Evolutionary conservation across 2,113 vertebrate species (phyloP).

Genomic region (Entomyzon cyanotis): DNA sequence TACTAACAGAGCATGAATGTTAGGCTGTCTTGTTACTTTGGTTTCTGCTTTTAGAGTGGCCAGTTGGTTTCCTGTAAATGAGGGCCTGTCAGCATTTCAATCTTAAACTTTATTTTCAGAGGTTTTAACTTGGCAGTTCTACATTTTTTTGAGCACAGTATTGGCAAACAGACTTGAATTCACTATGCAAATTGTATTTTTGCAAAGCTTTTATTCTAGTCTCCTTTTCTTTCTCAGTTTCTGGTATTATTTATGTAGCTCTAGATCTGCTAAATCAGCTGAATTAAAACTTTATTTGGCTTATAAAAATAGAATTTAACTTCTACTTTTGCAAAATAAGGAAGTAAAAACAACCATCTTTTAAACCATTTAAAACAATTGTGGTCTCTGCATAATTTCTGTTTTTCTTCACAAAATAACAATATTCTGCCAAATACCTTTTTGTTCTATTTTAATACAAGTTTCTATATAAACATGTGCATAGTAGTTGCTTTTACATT

Average conservation of each 20-base stretch:
- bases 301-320: not conserved
- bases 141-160: not conserved
- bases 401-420: not conserved
- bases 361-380: not conserved
- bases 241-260: slow-evolving; percentile 3
- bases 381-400: not conserved
- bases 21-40: not conserved
- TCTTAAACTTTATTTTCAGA: slow-evolving; percentile 15
- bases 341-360: not conserved
- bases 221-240: not conserved
- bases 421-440: not conserved
- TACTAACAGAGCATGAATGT: not conserved
- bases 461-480: not conserved
- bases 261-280: slow-evolving; percentile 17
- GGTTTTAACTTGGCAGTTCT: slow-evolving; percentile 6
- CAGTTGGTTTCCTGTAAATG: not conserved
- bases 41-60: not conserved
- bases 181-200: not conserved
- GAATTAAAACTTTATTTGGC: slow-evolving; percentile 1
- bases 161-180: slow-evolving; percentile 8
- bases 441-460: not conserved
- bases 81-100: slow-evolving; percentile 5
- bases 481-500: not conserved
- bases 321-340: slow-evolving; percentile 5
- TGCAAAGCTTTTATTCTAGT: not conserved